A percentile compares a stretch with the other conserved stretches of the same genome.
These are phyloP conservation scores for Phocides pigmalion DNA, from an alignment of 1,140 invertebrate species.

Conservation along the genomic window DNA sequence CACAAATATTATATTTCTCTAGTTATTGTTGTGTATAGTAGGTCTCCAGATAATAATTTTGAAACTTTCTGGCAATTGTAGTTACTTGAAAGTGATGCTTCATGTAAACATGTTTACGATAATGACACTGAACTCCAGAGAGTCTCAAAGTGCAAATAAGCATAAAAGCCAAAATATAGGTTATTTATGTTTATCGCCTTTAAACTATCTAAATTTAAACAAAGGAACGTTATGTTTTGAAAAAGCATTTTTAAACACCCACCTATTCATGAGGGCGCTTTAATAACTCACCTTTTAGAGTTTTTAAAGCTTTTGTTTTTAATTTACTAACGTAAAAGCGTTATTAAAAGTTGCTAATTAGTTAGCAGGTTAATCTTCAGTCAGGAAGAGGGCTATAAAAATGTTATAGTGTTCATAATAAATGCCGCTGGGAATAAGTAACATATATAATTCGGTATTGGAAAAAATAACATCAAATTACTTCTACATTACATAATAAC, in stretches of 20 bases:
- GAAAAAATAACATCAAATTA: no score
- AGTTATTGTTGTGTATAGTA: background rate
- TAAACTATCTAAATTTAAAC: conserved; percentile 21
- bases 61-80: conserved; percentile 7
- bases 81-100: conserved; percentile 28
- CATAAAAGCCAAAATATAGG: conserved; percentile 32
- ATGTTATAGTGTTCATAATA: conserved; percentile 4
- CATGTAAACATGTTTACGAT: conserved; percentile 32
- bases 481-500: no score
- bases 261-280: conserved; percentile 20
- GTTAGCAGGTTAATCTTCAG: conserved; percentile 13
- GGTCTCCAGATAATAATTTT: conserved; percentile 1
- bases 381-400: conserved; percentile 11
- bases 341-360: conserved; percentile 29
- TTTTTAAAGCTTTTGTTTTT: conserved; percentile 31
- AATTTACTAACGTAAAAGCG: conserved; percentile 19
- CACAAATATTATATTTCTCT: background rate
- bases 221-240: conserved; percentile 25
- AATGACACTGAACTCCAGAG: conserved; percentile 20
- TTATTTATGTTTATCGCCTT: conserved; percentile 26
- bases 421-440: background rate
- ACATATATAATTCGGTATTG: background rate
- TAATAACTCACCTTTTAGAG: conserved; percentile 29
- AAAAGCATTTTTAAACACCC: conserved; percentile 24
- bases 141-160: conserved; percentile 33